These are phyloP conservation scores for Chascanopsetta lugubris DNA, from an alignment of 2,113 vertebrate genomes.

Conservation along the genomic window DNA sequence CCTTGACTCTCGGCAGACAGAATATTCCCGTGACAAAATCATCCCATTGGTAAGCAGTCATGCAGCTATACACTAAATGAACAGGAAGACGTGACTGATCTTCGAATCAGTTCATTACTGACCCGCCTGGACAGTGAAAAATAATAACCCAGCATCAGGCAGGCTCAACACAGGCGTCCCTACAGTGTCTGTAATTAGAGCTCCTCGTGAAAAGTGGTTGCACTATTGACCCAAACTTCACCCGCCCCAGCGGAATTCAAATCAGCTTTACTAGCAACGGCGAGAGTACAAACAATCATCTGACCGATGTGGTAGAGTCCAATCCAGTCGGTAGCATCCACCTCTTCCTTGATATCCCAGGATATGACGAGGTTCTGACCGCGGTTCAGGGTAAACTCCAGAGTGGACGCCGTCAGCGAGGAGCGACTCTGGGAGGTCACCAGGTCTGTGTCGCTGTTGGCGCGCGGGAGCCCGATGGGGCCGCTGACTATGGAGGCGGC, in stretches of 20 bases:
- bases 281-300: slow-evolving; percentile 35
- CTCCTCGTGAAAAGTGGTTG: too few species aligned
- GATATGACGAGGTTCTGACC: slow-evolving; percentile 96
- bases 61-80: too few species aligned
- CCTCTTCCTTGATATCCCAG: slow-evolving; percentile 99
- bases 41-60: too few species aligned
- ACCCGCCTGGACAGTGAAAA: too few species aligned
- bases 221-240: neutral
- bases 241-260: neutral
- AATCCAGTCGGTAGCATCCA: slow-evolving; percentile 98
- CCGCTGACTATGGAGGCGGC: slow-evolving; percentile 57
- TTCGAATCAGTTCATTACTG: too few species aligned
- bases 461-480: slow-evolving; percentile 85
- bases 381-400: slow-evolving; percentile 91
- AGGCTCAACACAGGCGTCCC: too few species aligned
- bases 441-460: slow-evolving; percentile 97
- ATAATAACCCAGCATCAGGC: too few species aligned
- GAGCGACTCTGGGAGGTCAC: slow-evolving; percentile 96
- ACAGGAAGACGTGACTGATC: too few species aligned
- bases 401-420: slow-evolving; percentile 93
- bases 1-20: too few species aligned
- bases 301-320: slow-evolving; percentile 98
- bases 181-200: too few species aligned
- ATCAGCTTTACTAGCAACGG: neutral
- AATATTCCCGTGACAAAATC: too few species aligned